Percentiles rank a stretch among this genome's conserved stretches.
phyloP scores from a whole-genome alignment of 2,888 invertebrate genomes.

The Podotricha telesiphe region DNA sequence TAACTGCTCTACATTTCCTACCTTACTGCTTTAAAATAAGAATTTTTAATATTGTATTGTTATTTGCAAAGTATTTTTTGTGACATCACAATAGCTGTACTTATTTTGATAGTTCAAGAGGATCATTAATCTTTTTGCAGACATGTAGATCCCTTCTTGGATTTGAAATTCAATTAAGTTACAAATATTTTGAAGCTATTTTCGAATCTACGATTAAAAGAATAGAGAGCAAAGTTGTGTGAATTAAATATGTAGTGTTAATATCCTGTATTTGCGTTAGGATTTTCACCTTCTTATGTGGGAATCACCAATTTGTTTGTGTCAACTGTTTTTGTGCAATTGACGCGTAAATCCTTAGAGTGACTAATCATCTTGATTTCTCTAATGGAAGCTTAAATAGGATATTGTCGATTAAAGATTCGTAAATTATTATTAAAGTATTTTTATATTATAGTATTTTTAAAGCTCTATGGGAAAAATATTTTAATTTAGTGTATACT shows the following conservation, averaged over 20 bases:
- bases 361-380: constrained; percentile 74
- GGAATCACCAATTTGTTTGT: constrained; percentile 81
- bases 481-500: neutral
- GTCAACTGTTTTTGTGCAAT: constrained; percentile 81
- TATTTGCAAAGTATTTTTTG: constrained; percentile 54
- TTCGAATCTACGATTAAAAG: neutral
- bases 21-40: constrained; percentile 51
- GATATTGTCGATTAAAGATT: constrained; percentile 29
- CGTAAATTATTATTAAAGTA: constrained; percentile 10
- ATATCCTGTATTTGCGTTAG: constrained; percentile 75
- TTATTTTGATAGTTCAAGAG: constrained; percentile 70
- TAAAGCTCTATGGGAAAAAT: neutral
- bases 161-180: constrained; percentile 20
- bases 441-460: neutral
- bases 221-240: neutral
- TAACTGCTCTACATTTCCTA: constrained; percentile 37
- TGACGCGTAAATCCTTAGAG: constrained; percentile 73
- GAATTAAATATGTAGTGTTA: constrained; percentile 12
- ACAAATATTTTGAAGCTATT: neutral
- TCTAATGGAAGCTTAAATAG: constrained; percentile 59
- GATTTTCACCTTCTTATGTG: constrained; percentile 82
- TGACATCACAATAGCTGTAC: constrained; percentile 60
- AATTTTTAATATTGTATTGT: constrained; percentile 9
- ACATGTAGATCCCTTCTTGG: constrained; percentile 69
- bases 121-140: constrained; percentile 78